Evolutionary conservation across 2,888 invertebrate genomes (phyloP), one percentile per base, ranked within the genome.

Genomic region (Pasiphila rectangulata): DNA sequence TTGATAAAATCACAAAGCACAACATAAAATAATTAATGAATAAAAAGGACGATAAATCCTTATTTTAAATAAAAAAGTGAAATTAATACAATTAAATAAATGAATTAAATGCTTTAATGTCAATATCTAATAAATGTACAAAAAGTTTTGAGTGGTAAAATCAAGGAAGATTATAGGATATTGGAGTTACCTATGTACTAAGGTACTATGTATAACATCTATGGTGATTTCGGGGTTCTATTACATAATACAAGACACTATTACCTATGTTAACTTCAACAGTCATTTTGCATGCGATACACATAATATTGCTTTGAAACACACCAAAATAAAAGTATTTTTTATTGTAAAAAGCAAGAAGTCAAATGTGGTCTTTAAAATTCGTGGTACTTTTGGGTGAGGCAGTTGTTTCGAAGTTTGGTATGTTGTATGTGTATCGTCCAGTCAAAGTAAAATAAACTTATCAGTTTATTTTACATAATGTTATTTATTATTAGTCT

Each of bases 1-100:
- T 15, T 27, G 25, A 49, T 44, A 44, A 43, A 57, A 52, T 52
- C 52, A 56, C 54, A 25, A 56, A 58, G 54, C 54, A 54, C 54
- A 58, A 58, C 58, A 45, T 50, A 53, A 25, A 51, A 46, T 55
- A 51, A 38, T 50, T 35, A 50, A 23, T 36, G 13, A 13, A 27
- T 7, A 27, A 29, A 32, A 24, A 54, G 35, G 51, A 46, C 20
- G n/a, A n/a, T n/a, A n/a, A n/a, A 29, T 43, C 32, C 38, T 34
- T 34, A 45, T 50, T 25, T 44, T 21, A 27, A 37, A 30, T 38
- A 44, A 34, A 46, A 46, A 42, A 30, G 45, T 38, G 35, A 42
- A 41, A 49, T 44, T 17, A 45, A 45, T 50, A 32, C 15, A 46
- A 38, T 35, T 34, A 38, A 42, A 45, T 12, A 23, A 35, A 42